Percentiles rank a stretch among this genome's conserved stretches.
phyloP scores from a whole-genome alignment of 2,113 vertebrate species.

The Poicephalus meyeri region DNA sequence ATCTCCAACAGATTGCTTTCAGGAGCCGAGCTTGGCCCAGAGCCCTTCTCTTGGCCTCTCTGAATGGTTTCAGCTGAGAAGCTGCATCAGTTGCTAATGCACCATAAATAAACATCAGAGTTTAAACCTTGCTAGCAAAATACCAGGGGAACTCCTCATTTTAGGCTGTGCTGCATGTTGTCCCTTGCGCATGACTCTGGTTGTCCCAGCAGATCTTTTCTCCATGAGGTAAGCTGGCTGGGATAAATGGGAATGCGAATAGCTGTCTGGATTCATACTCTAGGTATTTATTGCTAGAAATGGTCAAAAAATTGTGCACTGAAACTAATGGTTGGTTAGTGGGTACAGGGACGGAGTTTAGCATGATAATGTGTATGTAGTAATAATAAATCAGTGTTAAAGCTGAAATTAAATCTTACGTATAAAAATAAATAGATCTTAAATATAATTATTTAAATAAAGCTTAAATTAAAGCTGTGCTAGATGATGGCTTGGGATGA shows the following conservation, averaged over 20 bases:
- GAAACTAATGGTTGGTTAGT: not conserved
- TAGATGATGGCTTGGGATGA: not conserved
- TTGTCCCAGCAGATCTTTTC: conserved; percentile 41
- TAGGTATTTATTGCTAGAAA: not conserved
- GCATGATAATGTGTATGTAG: rapidly evolving
- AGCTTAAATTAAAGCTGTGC: not conserved
- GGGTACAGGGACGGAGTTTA: not conserved
- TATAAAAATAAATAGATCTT: not conserved
- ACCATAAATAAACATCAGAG: conserved; percentile 47
- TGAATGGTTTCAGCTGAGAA: conserved; percentile 33
- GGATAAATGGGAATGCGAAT: not conserved
- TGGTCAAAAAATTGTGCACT: not conserved
- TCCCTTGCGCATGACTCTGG: not conserved
- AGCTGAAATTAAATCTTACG: rapidly evolving
- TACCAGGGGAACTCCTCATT: conserved; percentile 52
- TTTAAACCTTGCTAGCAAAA: conserved; percentile 17
- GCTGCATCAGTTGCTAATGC: conserved; percentile 20
- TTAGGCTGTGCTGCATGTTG: not conserved
- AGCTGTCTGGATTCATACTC: not conserved
- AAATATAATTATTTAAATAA: not conserved
- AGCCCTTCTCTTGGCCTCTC: conserved; percentile 27
- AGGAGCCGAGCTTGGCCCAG: not conserved
- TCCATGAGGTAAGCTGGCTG: not conserved
- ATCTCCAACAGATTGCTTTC: conserved; percentile 12
- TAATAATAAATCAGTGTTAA: not conserved